phyloP scores from a whole-genome alignment of 2,113 vertebrate species.

The Lepus europaeus region DNA sequence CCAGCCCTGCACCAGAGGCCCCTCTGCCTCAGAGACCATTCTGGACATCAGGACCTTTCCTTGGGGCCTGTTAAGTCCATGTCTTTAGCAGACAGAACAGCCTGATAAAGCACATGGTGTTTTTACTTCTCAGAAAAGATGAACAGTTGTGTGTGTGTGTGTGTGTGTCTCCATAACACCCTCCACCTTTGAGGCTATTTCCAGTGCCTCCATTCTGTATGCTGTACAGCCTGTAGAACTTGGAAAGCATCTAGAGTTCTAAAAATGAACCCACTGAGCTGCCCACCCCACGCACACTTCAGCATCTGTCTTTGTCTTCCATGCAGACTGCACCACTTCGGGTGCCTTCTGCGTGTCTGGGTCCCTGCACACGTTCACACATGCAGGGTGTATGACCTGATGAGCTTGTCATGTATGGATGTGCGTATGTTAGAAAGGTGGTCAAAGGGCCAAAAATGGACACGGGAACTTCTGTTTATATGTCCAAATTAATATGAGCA shows the following conservation, averaged over 20 bases:
- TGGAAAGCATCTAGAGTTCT: not conserved
- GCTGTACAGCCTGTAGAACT: not conserved
- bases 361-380: not conserved
- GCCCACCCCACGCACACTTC: not conserved
- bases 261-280: not conserved
- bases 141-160: not conserved
- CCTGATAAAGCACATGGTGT: not conserved
- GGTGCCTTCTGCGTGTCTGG: not conserved
- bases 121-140: not conserved
- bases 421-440: not conserved
- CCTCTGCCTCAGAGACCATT: not conserved
- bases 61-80: not conserved
- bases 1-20: no score
- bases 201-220: not conserved
- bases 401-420: not conserved
- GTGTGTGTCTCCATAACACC: not conserved
- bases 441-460: not conserved
- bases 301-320: not conserved
- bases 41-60: not conserved
- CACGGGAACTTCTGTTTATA: not conserved
- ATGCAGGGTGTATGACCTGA: not conserved
- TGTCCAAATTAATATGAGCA: not conserved
- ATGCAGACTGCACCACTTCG: not conserved
- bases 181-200: not conserved
- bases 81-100: not conserved